Base-by-base conservation (phyloP, 2,113 vertebrate species). In the Limanda limanda region DNA sequence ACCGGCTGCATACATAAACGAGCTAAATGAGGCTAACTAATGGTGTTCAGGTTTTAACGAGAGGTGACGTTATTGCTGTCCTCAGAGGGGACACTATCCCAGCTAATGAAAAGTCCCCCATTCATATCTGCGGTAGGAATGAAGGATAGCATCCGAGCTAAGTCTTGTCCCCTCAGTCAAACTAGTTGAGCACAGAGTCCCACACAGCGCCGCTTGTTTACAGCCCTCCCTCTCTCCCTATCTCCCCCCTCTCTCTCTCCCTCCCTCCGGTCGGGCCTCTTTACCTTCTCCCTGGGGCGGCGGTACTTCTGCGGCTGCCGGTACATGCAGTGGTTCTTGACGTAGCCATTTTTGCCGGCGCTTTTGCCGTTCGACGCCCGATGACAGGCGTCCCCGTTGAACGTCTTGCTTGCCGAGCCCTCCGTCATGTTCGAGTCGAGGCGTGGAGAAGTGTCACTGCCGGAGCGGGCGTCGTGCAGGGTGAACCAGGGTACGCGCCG, bases 251-350 rank as follows among this genome's bases (percentile, higher is more conserved):
- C 35, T 21, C 13, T 11, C 9, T 12, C 47, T 17, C 14, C 15
- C 45, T 17, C 2, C 21, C 4, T 12, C 20, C 5, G 2, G 52
- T 51, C 59, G 6, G 86, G 85, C 90, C 92, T 51, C 93, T 94
- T 37, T 74, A 95, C 94, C 93, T 91, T 93, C 71, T 92, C 92
- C 71, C 86, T 65, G 70, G 83, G 76, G 78, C 85, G 88, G 45
- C 81, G 89, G 51, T 80, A 91, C 86, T 93, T 93, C 54, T 90
- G 89, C 5, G 86, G 81, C 81, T 91, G 88, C 25, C 92, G 79
- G n/a, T 91, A 90, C 70, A 89, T 23, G 68, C 89, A 90, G 77
- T 89, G 91, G 84, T 74, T 94, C 86, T 93, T 94, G 83, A 92
- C 91, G 86, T 92, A 93, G 85, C 93, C 93, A 90, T 95, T 95